Evolutionary conservation across 2,888 invertebrate species (phyloP), one percentile per base, ranked within the genome.

Genomic region (Cryptophagus acutangulus): DNA sequence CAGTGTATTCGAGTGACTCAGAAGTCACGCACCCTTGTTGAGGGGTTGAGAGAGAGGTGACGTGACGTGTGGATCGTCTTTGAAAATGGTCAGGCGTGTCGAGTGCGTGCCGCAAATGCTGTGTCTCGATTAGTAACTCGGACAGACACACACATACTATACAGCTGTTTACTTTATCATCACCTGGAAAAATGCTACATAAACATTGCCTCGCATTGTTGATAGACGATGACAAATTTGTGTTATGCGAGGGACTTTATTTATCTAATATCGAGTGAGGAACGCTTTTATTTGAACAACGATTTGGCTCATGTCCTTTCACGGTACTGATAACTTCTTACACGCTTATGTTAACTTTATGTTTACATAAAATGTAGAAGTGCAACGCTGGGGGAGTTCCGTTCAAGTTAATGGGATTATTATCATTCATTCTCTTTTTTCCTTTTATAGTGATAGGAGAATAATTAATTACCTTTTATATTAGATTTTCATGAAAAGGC

Each of bases 11-110:
- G n/a, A n/a, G n/a, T n/a, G n/a, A n/a, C n/a, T n/a, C 9, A 16
- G 13, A 16, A 31, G 31, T 31, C 31, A 31, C 31, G 31, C 31
- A 31, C 31, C 31, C 31, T 16, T n/a, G 31, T 16, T n/a, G n/a
- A n/a, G n/a, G n/a, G n/a, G n/a, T n/a, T n/a, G n/a, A n/a, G 6
- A 20, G 20, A 3, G n/a, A n/a, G 12, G n/a, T 8, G 9, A 3
- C 12, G 9, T 26, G 12, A 12, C 8, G 15, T 15, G 16, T 6
- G 31, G 31, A 8, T 4, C 36, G 39, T 39, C 48, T 42, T 15
- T 31, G 12, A 16, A 34, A 51, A 48, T 49, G 51, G 45, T 46
- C 51, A 48, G 52, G 52, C 49, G 52, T 52, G 52, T 46, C 48
- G 34, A 36, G 46, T 52, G 45, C 52, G 52, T 54, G 52, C 51